Evolutionary conservation across 2,113 vertebrate species (phyloP).

Genomic region (Tichodroma muraria): DNA sequence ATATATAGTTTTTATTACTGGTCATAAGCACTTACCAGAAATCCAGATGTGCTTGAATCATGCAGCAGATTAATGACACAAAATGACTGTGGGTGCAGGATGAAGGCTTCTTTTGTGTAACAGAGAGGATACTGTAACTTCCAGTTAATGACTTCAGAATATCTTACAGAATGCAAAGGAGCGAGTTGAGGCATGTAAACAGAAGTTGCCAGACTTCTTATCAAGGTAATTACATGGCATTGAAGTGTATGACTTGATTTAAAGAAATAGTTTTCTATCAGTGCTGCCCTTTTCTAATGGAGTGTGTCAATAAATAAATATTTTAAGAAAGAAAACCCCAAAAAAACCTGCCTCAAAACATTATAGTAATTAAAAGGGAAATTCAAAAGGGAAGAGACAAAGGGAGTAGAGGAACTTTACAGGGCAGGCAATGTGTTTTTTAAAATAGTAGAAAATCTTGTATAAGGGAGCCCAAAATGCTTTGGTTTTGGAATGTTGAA

Average conservation of each 20-base stretch:
- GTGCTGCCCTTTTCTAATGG: background rate
- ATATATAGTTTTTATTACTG: constrained; percentile 1
- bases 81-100: background rate
- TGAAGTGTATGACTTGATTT: background rate
- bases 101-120: background rate
- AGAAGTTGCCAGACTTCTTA: background rate
- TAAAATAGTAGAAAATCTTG: background rate
- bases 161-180: background rate
- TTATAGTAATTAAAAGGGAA: background rate
- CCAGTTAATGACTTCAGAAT: background rate
- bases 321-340: background rate
- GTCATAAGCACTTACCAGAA: background rate
- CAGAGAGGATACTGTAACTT: background rate
- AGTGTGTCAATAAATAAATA: background rate
- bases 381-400: background rate
- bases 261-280: background rate
- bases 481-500: background rate
- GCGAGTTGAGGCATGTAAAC: background rate
- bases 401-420: background rate
- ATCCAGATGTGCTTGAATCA: constrained; percentile 26
- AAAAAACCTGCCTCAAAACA: background rate
- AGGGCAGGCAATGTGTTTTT: background rate
- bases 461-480: background rate
- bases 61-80: background rate
- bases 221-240: background rate